Evolutionary conservation across 1,140 invertebrate species (phyloP).

Genomic region (Homarus americanus): DNA sequence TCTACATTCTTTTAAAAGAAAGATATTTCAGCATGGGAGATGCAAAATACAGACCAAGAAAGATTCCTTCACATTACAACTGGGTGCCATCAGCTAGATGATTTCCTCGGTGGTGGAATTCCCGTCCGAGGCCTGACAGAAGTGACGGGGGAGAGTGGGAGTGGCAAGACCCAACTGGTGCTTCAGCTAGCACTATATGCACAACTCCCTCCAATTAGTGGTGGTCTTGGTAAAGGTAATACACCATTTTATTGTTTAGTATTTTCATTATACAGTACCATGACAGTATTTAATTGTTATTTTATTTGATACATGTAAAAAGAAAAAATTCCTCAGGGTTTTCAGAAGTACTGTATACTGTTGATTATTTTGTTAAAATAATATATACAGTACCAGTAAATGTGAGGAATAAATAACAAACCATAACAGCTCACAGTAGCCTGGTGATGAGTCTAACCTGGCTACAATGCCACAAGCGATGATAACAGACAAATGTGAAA

Average conservation of each 20-base stretch:
- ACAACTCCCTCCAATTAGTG: constrained; percentile 80
- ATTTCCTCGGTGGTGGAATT: constrained; percentile 85
- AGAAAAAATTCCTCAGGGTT: background rate
- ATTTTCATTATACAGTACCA: background rate
- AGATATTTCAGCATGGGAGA: constrained; percentile 40
- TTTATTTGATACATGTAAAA: background rate
- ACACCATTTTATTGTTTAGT: background rate
- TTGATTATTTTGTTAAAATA: too few relatives aligned
- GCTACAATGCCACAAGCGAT: too few relatives aligned
- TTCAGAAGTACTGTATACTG: too few relatives aligned
- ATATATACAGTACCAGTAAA: too few relatives aligned
- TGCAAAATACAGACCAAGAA: background rate
- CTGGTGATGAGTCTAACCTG: too few relatives aligned
- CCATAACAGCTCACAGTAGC: too few relatives aligned
- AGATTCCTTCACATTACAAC: constrained; percentile 10
- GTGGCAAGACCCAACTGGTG: constrained; percentile 91
- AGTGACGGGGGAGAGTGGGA: constrained; percentile 88
- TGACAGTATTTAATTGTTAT: background rate
- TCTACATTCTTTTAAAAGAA: background rate
- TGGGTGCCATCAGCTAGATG: constrained; percentile 80
- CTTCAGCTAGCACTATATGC: constrained; percentile 84
- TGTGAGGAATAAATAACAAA: too few relatives aligned
- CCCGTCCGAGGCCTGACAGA: constrained; percentile 87
- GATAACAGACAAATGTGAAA: too few relatives aligned
- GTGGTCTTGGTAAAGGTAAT: constrained; percentile 80